Percentiles rank a stretch among this genome's conserved stretches.
phyloP scores from a whole-genome alignment of 2,113 vertebrate species.

The Apodemus sylvaticus region DNA sequence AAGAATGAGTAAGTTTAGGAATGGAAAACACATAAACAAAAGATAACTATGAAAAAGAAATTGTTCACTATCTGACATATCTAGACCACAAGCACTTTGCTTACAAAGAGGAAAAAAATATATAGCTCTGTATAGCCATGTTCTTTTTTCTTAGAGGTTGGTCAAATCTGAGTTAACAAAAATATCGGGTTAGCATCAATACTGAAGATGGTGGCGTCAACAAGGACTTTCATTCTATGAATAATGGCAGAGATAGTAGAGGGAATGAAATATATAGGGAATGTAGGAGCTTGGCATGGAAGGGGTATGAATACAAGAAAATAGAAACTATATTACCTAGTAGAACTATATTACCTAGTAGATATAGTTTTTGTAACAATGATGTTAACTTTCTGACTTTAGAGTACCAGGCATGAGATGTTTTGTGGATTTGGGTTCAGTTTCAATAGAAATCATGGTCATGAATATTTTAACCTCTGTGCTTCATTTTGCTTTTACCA shows the following conservation, averaged over 20 bases:
- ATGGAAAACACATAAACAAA: background rate
- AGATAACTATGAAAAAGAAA: background rate
- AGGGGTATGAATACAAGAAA: background rate
- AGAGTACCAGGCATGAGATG: background rate
- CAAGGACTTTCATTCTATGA: background rate
- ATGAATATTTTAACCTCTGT: constrained; percentile 59
- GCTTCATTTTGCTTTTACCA: constrained; percentile 44
- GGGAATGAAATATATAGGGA: background rate
- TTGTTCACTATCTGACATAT: background rate
- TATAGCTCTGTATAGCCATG: background rate
- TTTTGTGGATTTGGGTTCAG: background rate
- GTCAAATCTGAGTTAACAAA: background rate
- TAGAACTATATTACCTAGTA: background rate
- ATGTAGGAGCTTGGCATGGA: background rate
- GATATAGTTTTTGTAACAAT: background rate
- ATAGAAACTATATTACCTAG: no score
- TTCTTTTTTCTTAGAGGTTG: background rate
- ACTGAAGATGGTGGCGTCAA: background rate
- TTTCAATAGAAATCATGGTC: background rate
- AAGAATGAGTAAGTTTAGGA: background rate
- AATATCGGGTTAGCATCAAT: background rate
- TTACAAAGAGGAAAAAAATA: background rate
- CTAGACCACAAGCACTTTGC: background rate
- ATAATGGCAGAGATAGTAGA: background rate
- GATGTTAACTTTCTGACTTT: background rate